phyloP scores from a whole-genome alignment of 2,888 invertebrate species.

The Sesia apiformis region DNA sequence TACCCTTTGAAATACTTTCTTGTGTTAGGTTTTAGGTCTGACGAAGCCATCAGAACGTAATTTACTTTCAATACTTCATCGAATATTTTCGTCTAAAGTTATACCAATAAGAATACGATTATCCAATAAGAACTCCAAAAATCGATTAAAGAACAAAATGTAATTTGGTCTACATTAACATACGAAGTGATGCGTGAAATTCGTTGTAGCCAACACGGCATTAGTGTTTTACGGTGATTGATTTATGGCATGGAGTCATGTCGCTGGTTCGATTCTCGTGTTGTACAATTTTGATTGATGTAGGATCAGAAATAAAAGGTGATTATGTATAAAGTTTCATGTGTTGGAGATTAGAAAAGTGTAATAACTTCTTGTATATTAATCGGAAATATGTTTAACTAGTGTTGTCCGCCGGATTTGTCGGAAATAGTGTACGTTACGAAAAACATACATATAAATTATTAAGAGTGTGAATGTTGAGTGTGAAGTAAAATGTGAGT shows the following conservation, averaged over 20 bases:
- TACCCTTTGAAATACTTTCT: too few species aligned
- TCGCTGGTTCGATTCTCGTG: constrained; percentile 22
- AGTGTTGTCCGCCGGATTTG: too few species aligned
- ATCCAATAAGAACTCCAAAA: neutral
- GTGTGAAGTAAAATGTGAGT: too few species aligned
- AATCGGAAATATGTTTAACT: too few species aligned
- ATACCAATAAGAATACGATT: neutral
- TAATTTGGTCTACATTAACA: constrained; percentile 43
- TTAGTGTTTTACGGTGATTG: constrained; percentile 34
- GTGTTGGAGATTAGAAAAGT: too few species aligned
- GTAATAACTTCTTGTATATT: too few species aligned
- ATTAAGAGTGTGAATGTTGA: too few species aligned
- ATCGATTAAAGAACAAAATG: constrained; percentile 14
- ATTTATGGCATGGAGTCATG: constrained; percentile 31
- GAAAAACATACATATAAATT: too few species aligned
- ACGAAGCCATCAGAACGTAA: too few species aligned
- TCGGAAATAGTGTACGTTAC: too few species aligned
- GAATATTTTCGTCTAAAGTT: neutral
- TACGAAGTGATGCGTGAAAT: constrained; percentile 49
- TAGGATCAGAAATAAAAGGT: neutral
- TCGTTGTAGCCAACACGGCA: constrained; percentile 39
- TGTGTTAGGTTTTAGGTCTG: too few species aligned
- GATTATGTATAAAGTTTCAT: too few species aligned
- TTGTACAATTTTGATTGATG: neutral
- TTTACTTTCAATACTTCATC: neutral